A percentile compares a stretch with the other conserved stretches of the same genome.
Evolutionary conservation across 2,797 vertebrate species (phyloP).

Genomic region (Pelodytes ibericus): DNA sequence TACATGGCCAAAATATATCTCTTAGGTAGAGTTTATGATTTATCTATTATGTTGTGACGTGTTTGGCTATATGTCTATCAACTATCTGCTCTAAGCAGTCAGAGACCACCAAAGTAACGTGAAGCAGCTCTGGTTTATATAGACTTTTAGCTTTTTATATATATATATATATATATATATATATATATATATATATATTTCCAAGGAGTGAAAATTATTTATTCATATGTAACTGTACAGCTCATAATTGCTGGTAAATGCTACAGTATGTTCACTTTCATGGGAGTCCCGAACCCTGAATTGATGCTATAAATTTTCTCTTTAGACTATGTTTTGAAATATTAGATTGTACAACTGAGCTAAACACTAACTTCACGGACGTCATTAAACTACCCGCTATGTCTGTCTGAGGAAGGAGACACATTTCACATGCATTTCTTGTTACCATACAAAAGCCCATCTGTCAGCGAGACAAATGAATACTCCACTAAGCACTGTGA

Average conservation of each 20-base stretch:
- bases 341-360: slow-evolving; percentile 27
- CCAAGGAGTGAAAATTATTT: no score
- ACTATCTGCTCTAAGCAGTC: background rate
- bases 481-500: background rate
- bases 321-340: slow-evolving; percentile 32
- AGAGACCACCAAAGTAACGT: slow-evolving; percentile 11
- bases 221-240: slow-evolving; percentile 1
- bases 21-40: no score
- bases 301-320: slow-evolving; percentile 38
- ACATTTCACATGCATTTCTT: slow-evolving; percentile 28
- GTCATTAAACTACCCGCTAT: slow-evolving; percentile 32
- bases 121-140: background rate
- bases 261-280: slow-evolving; percentile 23
- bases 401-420: slow-evolving; percentile 27
- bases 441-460: slow-evolving; percentile 28
- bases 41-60: no score
- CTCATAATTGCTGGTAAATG: slow-evolving; percentile 12
- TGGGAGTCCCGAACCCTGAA: slow-evolving; percentile 3
- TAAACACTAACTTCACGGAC: slow-evolving; percentile 22
- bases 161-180: no score
- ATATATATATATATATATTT: no score
- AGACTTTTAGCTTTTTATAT: no score
- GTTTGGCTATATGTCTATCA: no score
- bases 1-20: no score
- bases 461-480: slow-evolving; percentile 31